Evolutionary conservation across 2,888 invertebrate genomes (phyloP).

Genomic region (Stenichneumon culpator): DNA sequence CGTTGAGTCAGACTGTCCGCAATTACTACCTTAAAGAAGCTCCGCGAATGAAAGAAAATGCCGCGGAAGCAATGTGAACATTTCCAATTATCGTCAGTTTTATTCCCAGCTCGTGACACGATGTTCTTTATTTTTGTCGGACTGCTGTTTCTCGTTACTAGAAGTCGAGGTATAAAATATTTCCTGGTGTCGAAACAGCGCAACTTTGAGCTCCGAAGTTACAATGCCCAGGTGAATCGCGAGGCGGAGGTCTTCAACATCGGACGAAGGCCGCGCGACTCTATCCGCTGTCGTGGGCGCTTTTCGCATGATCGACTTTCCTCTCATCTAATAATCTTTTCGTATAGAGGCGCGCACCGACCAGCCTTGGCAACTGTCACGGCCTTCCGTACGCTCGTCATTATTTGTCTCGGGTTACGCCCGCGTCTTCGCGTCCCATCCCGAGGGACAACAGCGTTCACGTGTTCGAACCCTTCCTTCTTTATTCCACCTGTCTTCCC

Average conservation of each 20-base stretch:
- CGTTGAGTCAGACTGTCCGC: too few relatives aligned
- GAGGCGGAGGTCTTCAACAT: constrained; percentile 52
- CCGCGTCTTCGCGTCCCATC: constrained; percentile 35
- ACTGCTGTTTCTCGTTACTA: not conserved
- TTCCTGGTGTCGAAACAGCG: too few relatives aligned
- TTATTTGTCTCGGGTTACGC: constrained; percentile 69
- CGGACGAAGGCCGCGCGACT: constrained; percentile 16
- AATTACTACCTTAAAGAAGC: too few relatives aligned
- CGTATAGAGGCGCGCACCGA: constrained; percentile 10
- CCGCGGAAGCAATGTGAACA: too few relatives aligned
- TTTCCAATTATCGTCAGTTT: too few relatives aligned
- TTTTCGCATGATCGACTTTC: constrained; percentile 72
- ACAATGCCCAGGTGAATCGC: constrained; percentile 59
- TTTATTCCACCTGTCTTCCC: constrained; percentile 57
- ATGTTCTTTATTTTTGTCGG: not conserved
- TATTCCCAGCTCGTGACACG: too few relatives aligned
- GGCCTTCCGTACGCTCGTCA: constrained; percentile 66
- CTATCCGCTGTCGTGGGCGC: constrained; percentile 43
- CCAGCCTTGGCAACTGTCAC: constrained; percentile 54
- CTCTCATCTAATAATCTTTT: constrained; percentile 34
- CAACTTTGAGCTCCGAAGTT: constrained; percentile 40
- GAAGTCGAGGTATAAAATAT: not conserved
- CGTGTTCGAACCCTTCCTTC: constrained; percentile 41
- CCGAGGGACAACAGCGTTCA: constrained; percentile 25
- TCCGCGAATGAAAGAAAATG: too few relatives aligned